Conservation (phyloP, 2,797 vertebrate genomes). For the Aphelocoma californica region DNA sequence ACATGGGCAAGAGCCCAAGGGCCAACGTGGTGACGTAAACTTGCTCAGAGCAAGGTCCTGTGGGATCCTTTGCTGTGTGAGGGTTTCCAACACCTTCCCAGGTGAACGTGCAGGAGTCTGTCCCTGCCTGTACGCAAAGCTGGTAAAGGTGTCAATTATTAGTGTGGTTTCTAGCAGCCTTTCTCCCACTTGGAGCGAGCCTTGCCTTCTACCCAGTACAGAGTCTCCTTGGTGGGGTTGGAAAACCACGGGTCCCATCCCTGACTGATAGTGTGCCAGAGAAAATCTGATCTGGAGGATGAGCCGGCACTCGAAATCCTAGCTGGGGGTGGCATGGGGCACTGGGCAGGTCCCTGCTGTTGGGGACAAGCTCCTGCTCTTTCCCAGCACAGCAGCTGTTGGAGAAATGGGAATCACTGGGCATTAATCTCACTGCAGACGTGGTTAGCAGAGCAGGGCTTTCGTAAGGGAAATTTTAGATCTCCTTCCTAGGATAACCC, state of each 20-base stretch:
- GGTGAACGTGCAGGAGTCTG: neutral
- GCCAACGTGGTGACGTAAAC: neutral
- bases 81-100: neutral
- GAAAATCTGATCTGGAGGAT: neutral
- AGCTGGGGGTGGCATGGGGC: neutral
- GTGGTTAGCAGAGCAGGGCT: neutral
- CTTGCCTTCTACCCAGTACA: neutral
- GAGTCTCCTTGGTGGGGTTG: neutral
- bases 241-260: neutral
- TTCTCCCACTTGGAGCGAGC: neutral
- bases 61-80: neutral
- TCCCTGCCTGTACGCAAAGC: neutral
- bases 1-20: neutral
- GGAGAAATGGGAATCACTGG: neutral
- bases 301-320: neutral
- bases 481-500: slow-evolving; percentile 50
- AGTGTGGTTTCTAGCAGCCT: neutral
- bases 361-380: neutral
- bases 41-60: neutral
- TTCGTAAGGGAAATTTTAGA: slow-evolving; percentile 53
- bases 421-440: neutral
- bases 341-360: neutral
- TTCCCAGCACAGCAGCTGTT: slow-evolving; percentile 37
- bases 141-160: neutral
- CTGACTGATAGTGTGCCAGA: neutral